Conservation (phyloP, 1,140 invertebrate genomes). For the Bombyx mori region DNA sequence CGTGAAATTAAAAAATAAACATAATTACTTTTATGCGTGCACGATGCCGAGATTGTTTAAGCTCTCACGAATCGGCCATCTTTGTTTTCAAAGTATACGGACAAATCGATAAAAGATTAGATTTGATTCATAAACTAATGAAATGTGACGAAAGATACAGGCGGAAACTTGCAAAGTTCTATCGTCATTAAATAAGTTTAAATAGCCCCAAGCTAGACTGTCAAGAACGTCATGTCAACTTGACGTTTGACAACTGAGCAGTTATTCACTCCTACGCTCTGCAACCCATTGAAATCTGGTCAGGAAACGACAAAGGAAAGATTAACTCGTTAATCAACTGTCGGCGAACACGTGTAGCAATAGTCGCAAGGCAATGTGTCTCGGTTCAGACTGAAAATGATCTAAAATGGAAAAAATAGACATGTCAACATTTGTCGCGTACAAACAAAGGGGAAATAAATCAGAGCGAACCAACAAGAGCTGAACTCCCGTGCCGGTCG, state of each 20-base stretch:
- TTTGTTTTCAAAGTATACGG: not conserved
- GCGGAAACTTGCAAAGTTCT: too few species aligned
- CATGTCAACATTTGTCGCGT: constrained; percentile 48
- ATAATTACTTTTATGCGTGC: too few species aligned
- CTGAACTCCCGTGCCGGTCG: constrained; percentile 21
- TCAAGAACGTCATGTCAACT: too few species aligned
- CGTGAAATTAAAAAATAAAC: too few species aligned
- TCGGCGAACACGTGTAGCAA: constrained; percentile 20
- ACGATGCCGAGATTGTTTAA: too few species aligned
- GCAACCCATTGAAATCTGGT: not conserved
- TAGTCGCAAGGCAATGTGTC: constrained; percentile 9
- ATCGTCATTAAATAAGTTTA: too few species aligned
- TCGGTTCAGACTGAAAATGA: constrained; percentile 28
- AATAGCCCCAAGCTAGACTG: too few species aligned
- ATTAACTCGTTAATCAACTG: constrained; percentile 8
- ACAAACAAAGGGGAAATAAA: constrained; percentile 61
- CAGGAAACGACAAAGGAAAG: not conserved
- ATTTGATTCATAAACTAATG: not conserved
- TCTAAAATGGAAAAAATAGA: constrained; percentile 44
- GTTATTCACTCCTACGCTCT: too few species aligned
- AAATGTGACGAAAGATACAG: not conserved
- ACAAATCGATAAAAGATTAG: not conserved
- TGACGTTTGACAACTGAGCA: too few species aligned
- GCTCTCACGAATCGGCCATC: too few species aligned
- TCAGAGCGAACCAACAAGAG: constrained; percentile 28